phyloP scores from a whole-genome alignment of 2,888 invertebrate species.

The Agonum fuliginosum region DNA sequence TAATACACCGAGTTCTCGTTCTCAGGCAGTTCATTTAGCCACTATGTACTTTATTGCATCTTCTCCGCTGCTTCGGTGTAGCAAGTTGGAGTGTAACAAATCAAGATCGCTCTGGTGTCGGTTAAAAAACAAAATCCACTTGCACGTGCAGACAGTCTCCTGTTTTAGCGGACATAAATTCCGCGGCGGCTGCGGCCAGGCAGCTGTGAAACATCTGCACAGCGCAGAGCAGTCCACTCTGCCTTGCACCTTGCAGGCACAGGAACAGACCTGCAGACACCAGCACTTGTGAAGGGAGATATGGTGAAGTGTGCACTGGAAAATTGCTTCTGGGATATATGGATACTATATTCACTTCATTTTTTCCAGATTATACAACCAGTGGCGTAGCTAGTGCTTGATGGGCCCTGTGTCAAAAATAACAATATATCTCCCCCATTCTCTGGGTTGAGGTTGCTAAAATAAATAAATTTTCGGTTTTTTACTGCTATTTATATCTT shows the following conservation, averaged over 20 bases:
- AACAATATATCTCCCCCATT: too few relatives aligned
- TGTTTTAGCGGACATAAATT: slow-evolving; percentile 59
- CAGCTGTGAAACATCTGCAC: slow-evolving; percentile 56
- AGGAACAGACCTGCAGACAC: background rate
- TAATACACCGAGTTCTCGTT: too few relatives aligned
- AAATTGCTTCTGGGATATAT: background rate
- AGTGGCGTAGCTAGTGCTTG: too few relatives aligned
- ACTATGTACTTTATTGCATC: background rate
- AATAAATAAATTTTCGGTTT: too few relatives aligned
- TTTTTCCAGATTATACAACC: too few relatives aligned
- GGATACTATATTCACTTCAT: too few relatives aligned
- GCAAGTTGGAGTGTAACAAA: slow-evolving; percentile 36
- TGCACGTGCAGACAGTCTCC: slow-evolving; percentile 59
- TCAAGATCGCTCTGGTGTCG: slow-evolving; percentile 53
- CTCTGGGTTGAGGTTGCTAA: too few relatives aligned
- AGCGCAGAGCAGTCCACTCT: slow-evolving; percentile 45
- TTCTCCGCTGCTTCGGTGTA: background rate
- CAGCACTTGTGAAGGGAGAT: background rate
- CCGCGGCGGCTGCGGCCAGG: slow-evolving; percentile 44
- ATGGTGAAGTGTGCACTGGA: background rate
- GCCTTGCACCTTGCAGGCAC: slow-evolving; percentile 50
- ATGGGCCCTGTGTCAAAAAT: too few relatives aligned
- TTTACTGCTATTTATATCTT: too few relatives aligned
- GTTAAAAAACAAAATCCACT: slow-evolving; percentile 59
- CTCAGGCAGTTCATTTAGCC: background rate